Base-by-base conservation (phyloP, 1,140 invertebrate genomes). In the Orussus abietinus region DNA sequence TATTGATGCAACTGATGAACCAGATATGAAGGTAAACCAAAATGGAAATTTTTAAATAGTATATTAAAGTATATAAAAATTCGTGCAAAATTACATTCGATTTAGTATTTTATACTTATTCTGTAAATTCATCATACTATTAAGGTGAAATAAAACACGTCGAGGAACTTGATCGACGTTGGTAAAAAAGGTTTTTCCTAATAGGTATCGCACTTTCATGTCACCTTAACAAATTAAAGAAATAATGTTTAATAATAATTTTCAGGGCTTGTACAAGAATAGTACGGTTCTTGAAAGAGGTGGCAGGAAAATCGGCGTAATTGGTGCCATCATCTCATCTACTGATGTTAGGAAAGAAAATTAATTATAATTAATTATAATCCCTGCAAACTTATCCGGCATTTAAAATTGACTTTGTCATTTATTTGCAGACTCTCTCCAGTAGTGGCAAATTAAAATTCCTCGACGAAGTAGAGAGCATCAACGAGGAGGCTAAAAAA, bases 271-370 rank as follows among this genome's bases (percentile, higher is more conserved):
- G 12, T 78, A 80, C 36, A 65, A 74, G 12, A 84, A 82, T 32
- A 83, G 82, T 30, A 64, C 77, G 1, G 66, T 85, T 3, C 61
- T 80, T 56, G 64, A 77, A 56, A 64, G 77, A 5, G 69, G 72
- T 7, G 83, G 79, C 1, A 72, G 75, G 35, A 82, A 77, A 52
- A 86, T 93, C 45, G 91, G 89, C 0, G 77, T 93, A 7, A 85
- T 94, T 30, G 91, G 91, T 5, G 87, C 89, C 32, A 76, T 89
- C 2, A 72, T 85, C 5, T 71, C 76, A 5, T 80, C 80, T 12
- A 88, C 85, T 0, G 59, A 79, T 51, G 85, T 87, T 69, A 77
- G 78, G 75, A 48, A 34, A 10, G 19, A 19, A 4, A 42, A 15
- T 7, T 11, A 9, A 25, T 15, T 2, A 31, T 35, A 35, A 4